A percentile compares a stretch with the other conserved stretches of the same genome.
Conservation (phyloP, 2,113 vertebrate species). For the Tachycineta bicolor region DNA sequence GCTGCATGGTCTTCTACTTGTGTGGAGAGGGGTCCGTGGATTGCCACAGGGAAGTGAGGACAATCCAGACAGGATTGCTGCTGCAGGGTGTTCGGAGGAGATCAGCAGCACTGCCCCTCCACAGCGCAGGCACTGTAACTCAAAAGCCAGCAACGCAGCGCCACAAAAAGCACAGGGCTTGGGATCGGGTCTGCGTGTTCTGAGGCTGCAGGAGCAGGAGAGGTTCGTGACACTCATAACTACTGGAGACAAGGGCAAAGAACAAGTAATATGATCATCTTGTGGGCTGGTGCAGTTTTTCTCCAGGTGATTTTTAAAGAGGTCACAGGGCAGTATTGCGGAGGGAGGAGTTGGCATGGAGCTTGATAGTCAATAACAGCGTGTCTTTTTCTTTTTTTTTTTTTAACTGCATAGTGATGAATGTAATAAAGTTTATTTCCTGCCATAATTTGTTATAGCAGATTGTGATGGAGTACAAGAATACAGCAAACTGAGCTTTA, state of each 20-base stretch:
- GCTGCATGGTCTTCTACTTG: background rate
- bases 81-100: background rate
- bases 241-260: background rate
- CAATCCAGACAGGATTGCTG: background rate
- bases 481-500: background rate
- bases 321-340: background rate
- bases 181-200: background rate
- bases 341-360: background rate
- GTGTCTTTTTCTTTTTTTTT: background rate
- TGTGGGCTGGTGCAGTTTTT: background rate
- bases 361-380: background rate
- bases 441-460: background rate
- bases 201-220: background rate
- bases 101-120: background rate
- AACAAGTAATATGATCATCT: background rate
- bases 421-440: slow-evolving; percentile 12
- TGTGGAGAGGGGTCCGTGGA: background rate
- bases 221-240: background rate
- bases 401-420: background rate
- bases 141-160: background rate
- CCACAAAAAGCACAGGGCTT: background rate
- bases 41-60: background rate
- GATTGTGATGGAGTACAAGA: background rate
- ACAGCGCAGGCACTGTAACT: background rate
- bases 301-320: background rate